phyloP scores from a whole-genome alignment of 2,888 invertebrate species.

The Drosophila putrida region DNA sequence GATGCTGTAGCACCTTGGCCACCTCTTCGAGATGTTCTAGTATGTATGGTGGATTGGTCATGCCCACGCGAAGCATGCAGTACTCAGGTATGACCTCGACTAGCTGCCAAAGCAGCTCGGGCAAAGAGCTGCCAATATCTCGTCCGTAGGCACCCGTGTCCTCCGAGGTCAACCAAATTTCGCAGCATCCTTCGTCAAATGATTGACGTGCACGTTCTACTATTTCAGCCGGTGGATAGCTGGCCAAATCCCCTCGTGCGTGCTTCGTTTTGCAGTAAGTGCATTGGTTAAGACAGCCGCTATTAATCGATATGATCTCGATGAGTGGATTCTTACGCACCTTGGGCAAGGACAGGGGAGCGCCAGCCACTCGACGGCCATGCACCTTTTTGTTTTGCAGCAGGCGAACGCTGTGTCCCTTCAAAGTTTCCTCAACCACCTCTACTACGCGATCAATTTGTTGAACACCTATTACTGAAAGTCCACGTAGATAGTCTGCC shows the following conservation, averaged over 20 bases:
- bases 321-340: constrained; percentile 97
- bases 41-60: constrained; percentile 99
- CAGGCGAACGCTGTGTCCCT: constrained; percentile 92
- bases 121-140: constrained; percentile 95
- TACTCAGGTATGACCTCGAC: constrained; percentile 89
- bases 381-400: constrained; percentile 93
- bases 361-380: constrained; percentile 94
- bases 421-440: constrained; percentile 98
- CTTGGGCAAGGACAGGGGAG: constrained; percentile 95
- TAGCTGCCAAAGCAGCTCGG: constrained; percentile 93
- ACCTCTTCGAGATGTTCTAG: constrained; percentile 97
- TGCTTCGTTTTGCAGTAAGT: constrained; percentile 99
- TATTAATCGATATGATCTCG: constrained; percentile 98
- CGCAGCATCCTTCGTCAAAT: constrained; percentile 96
- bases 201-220: constrained; percentile 94
- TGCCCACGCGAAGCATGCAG: constrained; percentile 95
- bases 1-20: constrained; percentile 93
- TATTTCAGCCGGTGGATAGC: constrained; percentile 96
- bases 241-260: constrained; percentile 98
- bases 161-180: constrained; percentile 99
- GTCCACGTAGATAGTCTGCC: constrained; percentile 87
- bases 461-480: constrained; percentile 98
- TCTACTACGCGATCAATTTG: constrained; percentile 99
- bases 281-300: constrained; percentile 98
- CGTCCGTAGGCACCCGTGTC: constrained; percentile 99